Conservation (phyloP, 2,888 invertebrate genomes). For the Nephrotoma guestfalica region DNA sequence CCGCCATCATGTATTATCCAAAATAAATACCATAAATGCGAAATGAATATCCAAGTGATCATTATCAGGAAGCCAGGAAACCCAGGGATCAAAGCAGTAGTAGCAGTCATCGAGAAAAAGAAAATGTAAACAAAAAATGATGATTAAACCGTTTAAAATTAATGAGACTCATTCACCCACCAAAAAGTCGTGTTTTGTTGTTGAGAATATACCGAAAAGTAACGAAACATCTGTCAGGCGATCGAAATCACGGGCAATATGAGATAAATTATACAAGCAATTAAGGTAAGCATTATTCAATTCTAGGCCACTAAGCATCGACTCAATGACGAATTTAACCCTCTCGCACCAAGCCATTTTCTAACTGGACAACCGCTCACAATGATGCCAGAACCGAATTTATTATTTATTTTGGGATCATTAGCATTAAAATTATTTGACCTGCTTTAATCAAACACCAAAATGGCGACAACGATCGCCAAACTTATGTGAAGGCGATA, state of each 20-base stretch:
- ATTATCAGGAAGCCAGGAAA: not conserved
- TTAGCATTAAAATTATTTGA: too few species aligned
- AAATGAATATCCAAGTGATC: not conserved
- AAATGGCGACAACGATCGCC: too few species aligned
- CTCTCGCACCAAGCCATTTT: too few species aligned
- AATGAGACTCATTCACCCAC: constrained; percentile 21
- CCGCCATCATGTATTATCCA: not conserved
- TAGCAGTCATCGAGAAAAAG: not conserved
- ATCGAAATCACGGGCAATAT: constrained; percentile 17
- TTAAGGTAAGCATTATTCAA: too few species aligned
- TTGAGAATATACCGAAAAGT: not conserved
- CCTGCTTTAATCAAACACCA: too few species aligned
- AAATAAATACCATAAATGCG: not conserved
- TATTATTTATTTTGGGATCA: too few species aligned
- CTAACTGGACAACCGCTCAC: too few species aligned
- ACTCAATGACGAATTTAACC: rapidly evolving
- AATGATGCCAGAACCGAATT: too few species aligned
- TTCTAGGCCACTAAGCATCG: rapidly evolving
- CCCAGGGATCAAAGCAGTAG: not conserved
- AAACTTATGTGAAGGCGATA: rapidly evolving
- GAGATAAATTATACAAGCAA: too few species aligned
- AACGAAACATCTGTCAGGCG: constrained; percentile 18
- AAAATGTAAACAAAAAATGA: constrained; percentile 26
- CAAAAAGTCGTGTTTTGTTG: not conserved
- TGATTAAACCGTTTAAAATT: constrained; percentile 34